A percentile compares a stretch with the other conserved stretches of the same genome.
These are phyloP conservation scores for Hyles euphorbiae DNA, from an alignment of 1,140 invertebrate genomes.

Conservation along the genomic window DNA sequence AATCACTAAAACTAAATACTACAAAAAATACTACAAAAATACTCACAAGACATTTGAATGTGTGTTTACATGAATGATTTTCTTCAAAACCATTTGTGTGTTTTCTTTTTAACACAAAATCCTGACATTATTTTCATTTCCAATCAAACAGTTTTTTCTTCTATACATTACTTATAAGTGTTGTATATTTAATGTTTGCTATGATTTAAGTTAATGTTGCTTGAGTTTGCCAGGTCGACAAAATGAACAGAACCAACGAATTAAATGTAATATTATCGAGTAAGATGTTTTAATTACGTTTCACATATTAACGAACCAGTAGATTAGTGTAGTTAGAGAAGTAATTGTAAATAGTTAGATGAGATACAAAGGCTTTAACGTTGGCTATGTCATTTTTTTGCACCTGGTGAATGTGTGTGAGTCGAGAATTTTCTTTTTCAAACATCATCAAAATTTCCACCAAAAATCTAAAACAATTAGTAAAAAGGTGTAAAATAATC, in stretches of 20 bases:
- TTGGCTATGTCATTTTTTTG: slow-evolving; percentile 69
- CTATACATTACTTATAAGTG: no score
- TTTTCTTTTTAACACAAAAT: no score
- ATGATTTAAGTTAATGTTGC: slow-evolving; percentile 15
- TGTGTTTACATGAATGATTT: no score
- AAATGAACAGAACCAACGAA: slow-evolving; percentile 65
- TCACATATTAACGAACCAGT: slow-evolving; percentile 25
- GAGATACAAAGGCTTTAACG: slow-evolving; percentile 49
- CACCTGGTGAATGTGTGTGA: slow-evolving; percentile 55
- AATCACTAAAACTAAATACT: no score
- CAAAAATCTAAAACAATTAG: no score
- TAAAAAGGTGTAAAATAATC: no score
- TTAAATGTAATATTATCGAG: not conserved
- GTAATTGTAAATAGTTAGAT: slow-evolving; percentile 3
- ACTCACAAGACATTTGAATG: no score
- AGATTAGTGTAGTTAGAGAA: slow-evolving; percentile 52
- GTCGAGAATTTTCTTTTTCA: slow-evolving; percentile 17
- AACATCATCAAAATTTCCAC: no score
- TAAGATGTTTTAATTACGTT: slow-evolving; percentile 13
- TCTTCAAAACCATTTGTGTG: no score
- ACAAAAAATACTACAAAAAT: no score
- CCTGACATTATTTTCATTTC: no score
- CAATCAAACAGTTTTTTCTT: no score
- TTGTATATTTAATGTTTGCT: not conserved
- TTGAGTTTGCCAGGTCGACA: slow-evolving; percentile 64